Conservation (phyloP, 1,140 invertebrate species). For the Halesus radiatus region DNA sequence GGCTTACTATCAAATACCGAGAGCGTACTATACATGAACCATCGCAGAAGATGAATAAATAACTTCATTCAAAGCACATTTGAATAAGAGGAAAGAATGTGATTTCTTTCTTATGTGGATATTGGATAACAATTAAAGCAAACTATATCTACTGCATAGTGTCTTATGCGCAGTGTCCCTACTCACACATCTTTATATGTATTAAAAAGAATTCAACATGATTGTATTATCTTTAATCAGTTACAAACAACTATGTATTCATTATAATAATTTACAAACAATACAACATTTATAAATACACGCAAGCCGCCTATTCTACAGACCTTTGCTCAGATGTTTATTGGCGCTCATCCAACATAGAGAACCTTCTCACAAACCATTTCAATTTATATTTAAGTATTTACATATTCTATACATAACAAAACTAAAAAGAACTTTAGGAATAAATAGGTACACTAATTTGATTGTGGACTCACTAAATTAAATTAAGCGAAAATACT, state of each 20-base stretch:
- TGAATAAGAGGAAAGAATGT: neutral
- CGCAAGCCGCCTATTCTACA: slow-evolving; percentile 52
- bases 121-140: slow-evolving; percentile 50
- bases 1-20: too few relatives aligned
- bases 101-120: neutral
- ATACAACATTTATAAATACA: slow-evolving; percentile 58
- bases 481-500: neutral
- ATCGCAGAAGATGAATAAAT: neutral
- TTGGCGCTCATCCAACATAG: neutral
- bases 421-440: slow-evolving; percentile 11
- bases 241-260: slow-evolving; percentile 56
- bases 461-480: neutral
- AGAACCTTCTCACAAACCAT: neutral
- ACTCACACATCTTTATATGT: slow-evolving; percentile 51
- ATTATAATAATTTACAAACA: slow-evolving; percentile 56
- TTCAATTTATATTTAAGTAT: slow-evolving; percentile 31
- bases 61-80: neutral
- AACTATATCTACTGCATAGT: slow-evolving; percentile 52
- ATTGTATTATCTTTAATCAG: slow-evolving; percentile 50
- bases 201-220: slow-evolving; percentile 57
- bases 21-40: neutral
- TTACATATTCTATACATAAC: slow-evolving; percentile 39
- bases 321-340: slow-evolving; percentile 9
- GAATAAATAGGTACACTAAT: neutral
- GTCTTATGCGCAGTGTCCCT: slow-evolving; percentile 45